These are phyloP conservation scores for Pangasius krempfi DNA, from an alignment of 2,797 vertebrate species.

Conservation along the genomic window DNA sequence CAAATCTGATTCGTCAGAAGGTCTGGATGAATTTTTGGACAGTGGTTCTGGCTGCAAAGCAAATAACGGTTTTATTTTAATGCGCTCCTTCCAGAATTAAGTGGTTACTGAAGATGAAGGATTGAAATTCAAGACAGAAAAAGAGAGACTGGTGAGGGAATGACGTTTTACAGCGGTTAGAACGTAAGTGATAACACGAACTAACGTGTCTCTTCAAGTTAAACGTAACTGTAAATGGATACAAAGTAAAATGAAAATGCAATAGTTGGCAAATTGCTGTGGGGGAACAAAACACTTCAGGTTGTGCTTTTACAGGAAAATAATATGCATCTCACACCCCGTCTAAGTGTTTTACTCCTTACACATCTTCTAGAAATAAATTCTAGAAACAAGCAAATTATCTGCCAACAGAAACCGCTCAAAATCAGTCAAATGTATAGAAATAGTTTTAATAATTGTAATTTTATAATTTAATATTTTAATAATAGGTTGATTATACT, in stretches of 20 bases:
- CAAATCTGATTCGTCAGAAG: not conserved
- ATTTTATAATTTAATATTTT: not conserved
- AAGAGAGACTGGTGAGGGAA: too few species aligned
- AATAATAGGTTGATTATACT: not conserved
- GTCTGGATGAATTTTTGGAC: not conserved
- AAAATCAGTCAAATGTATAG: not conserved
- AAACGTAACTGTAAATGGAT: not conserved
- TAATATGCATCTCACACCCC: not conserved
- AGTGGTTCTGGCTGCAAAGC: not conserved
- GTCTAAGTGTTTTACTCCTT: not conserved
- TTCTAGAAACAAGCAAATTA: not conserved
- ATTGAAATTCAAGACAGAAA: too few species aligned
- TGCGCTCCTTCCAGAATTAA: not conserved
- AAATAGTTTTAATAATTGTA: not conserved
- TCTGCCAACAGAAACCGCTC: not conserved
- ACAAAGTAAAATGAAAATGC: not conserved
- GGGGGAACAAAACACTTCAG: not conserved
- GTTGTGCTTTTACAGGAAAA: not conserved
- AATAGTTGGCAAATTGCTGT: not conserved
- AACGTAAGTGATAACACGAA: too few species aligned
- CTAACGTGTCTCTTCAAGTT: too few species aligned
- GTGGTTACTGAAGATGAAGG: too few species aligned
- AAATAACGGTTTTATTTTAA: not conserved
- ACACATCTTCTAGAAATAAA: not conserved
- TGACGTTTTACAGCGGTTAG: too few species aligned